Conservation (phyloP, 2,113 vertebrate genomes). For the Pachyramphus minor region DNA sequence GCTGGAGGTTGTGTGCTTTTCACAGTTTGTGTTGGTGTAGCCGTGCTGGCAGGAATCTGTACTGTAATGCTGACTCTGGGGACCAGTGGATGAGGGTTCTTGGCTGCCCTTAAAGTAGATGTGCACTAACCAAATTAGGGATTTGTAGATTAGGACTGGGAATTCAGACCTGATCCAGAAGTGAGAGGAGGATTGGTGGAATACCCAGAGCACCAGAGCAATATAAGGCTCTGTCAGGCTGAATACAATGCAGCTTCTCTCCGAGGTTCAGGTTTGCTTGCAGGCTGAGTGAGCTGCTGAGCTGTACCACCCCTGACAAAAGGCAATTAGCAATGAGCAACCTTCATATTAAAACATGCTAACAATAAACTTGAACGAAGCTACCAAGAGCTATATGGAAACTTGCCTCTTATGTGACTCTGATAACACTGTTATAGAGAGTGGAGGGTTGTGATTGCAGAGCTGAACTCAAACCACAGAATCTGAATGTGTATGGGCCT, state of each 20-base stretch:
- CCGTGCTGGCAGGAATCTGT: neutral
- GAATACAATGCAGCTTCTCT: neutral
- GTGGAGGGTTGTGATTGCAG: neutral
- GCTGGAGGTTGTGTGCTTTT: neutral
- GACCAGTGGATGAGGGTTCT: neutral
- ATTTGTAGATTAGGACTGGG: conserved; percentile 47
- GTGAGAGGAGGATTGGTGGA: neutral
- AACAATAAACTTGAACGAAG: neutral
- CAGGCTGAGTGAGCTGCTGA: conserved; percentile 2
- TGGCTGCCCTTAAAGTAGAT: conserved; percentile 26
- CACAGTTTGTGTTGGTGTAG: neutral
- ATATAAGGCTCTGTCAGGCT: conserved; percentile 11
- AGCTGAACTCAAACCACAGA: conserved; percentile 21
- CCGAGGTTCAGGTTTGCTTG: neutral
- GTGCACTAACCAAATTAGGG: conserved; percentile 15
- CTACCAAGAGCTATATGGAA: neutral
- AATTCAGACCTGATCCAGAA: neutral
- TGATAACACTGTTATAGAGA: neutral
- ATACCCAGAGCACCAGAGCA: conserved; percentile 48
- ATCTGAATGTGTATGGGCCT: conserved; percentile 13
- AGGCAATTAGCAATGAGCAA: neutral
- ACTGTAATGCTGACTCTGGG: neutral
- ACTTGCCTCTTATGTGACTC: neutral
- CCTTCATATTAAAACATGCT: neutral
- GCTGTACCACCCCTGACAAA: neutral